Conservation (phyloP, 92 coral and sea anemone species). For the Plumapathes pennacea region DNA sequence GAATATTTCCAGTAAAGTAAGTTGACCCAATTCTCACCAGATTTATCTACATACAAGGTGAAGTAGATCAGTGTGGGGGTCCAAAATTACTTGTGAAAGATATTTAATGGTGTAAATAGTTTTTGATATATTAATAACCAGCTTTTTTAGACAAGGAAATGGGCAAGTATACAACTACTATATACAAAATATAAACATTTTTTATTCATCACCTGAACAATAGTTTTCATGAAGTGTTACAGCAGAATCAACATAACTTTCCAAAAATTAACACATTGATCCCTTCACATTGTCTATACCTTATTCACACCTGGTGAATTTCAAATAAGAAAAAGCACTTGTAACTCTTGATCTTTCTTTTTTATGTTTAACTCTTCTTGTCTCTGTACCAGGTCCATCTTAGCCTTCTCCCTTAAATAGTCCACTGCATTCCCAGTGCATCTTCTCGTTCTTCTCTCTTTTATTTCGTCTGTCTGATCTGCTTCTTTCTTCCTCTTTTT, state of each 20-base stretch:
- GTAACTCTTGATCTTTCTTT: slow-evolving; percentile 25
- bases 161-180: neutral
- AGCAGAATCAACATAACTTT: too few relatives aligned
- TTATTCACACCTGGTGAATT: too few relatives aligned
- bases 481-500: slow-evolving; percentile 22
- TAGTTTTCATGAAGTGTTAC: too few relatives aligned
- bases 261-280: too few relatives aligned
- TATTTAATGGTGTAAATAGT: too few relatives aligned
- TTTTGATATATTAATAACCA: too few relatives aligned
- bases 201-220: too few relatives aligned
- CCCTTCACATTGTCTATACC: too few relatives aligned
- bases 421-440: slow-evolving; percentile 30
- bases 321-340: too few relatives aligned
- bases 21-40: neutral
- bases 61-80: too few relatives aligned
- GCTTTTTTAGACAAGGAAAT: neutral
- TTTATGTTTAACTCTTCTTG: slow-evolving; percentile 29
- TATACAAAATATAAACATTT: neutral
- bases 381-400: slow-evolving; percentile 8
- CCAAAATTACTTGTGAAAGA: too few relatives aligned
- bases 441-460: slow-evolving; percentile 17
- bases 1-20: neutral
- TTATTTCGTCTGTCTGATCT: slow-evolving; percentile 2
- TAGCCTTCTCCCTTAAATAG: slow-evolving; percentile 19
- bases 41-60: neutral